Percentiles rank a stretch among this genome's conserved stretches.
phyloP scores from a whole-genome alignment of 2,113 vertebrate genomes.

The Microtus richardsoni region DNA sequence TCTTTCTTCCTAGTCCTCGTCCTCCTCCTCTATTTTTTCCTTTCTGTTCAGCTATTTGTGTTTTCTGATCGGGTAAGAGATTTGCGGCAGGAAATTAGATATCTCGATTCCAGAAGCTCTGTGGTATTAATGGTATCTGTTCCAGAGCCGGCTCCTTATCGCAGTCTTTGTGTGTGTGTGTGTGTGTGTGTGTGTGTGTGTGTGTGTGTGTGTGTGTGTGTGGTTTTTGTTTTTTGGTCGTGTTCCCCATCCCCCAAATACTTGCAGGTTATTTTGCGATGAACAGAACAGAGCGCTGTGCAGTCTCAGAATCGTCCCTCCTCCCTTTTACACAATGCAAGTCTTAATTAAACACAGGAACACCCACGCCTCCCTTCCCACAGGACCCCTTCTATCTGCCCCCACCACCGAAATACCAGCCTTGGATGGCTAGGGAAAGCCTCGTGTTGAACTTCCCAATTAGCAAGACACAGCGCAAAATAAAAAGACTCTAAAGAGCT shows the following conservation, averaged over 20 bases:
- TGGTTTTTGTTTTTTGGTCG: not conserved
- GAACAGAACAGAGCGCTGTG: slow-evolving; percentile 54
- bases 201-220: not conserved
- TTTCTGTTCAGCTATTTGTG: slow-evolving; percentile 77
- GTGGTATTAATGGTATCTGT: slow-evolving; percentile 57
- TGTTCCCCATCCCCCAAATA: not conserved
- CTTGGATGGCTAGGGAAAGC: slow-evolving; percentile 69
- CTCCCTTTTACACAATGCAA: slow-evolving; percentile 75
- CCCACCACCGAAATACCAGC: slow-evolving; percentile 53
- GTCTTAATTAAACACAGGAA: slow-evolving; percentile 76
- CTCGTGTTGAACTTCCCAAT: slow-evolving; percentile 72
- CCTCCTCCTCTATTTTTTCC: slow-evolving; percentile 27
- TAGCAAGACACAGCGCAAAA: slow-evolving; percentile 69
- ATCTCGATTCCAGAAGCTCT: slow-evolving; percentile 62
- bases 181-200: not conserved
- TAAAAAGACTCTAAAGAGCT: slow-evolving; percentile 54
- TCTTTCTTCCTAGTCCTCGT: slow-evolving; percentile 53
- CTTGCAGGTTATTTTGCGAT: slow-evolving; percentile 74
- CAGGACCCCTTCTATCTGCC: slow-evolving; percentile 75
- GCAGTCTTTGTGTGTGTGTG: not conserved
- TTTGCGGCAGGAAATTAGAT: slow-evolving; percentile 73
- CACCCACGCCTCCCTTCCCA: slow-evolving; percentile 76
- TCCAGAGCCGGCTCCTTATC: slow-evolving; percentile 49
- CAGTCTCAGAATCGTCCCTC: slow-evolving; percentile 55
- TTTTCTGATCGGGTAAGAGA: slow-evolving; percentile 75